A percentile compares a stretch with the other conserved stretches of the same genome.
phyloP scores from a whole-genome alignment of 2,113 vertebrate species.

The Rhegmatorhina hoffmannsi region DNA sequence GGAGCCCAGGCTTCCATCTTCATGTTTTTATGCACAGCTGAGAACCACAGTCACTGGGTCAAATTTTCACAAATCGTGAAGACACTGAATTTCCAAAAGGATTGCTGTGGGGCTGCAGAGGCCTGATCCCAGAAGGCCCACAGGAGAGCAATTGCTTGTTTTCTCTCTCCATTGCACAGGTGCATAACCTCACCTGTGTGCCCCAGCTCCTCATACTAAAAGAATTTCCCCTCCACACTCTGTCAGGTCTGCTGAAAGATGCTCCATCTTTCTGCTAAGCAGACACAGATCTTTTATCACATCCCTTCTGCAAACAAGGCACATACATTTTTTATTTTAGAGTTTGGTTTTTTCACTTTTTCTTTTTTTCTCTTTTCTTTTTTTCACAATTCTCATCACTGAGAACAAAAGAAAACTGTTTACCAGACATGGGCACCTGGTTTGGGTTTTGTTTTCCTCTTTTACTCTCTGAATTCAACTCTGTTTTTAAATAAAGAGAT shows the following conservation, averaged over 20 bases:
- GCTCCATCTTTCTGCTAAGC: slow-evolving; percentile 37
- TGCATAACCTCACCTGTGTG: slow-evolving; percentile 58
- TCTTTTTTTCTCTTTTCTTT: neutral
- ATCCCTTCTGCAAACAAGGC: slow-evolving; percentile 3
- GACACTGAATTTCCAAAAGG: slow-evolving; percentile 32
- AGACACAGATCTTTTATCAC: slow-evolving; percentile 38
- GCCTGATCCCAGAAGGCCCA: neutral
- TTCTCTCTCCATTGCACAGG: slow-evolving; percentile 7
- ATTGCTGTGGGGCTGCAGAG: neutral
- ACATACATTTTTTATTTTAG: slow-evolving; percentile 37
- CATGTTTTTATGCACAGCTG: neutral
- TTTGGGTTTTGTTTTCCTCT: slow-evolving; percentile 58
- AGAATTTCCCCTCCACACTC: slow-evolving; percentile 40
- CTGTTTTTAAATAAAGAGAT: slow-evolving; percentile 59
- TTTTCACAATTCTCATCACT: neutral
- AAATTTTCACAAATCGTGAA: slow-evolving; percentile 22
- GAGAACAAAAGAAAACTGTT: slow-evolving; percentile 59
- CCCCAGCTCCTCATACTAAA: slow-evolving; percentile 30
- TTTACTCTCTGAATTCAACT: slow-evolving; percentile 56
- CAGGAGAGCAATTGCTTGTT: neutral
- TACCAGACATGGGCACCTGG: slow-evolving; percentile 54
- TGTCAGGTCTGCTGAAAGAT: slow-evolving; percentile 50
- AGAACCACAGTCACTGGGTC: slow-evolving; percentile 46
- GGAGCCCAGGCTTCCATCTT: slow-evolving; percentile 18
- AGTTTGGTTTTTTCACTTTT: neutral